Evolutionary conservation across 2,888 invertebrate species (phyloP).

Genomic region (Timema podura): DNA sequence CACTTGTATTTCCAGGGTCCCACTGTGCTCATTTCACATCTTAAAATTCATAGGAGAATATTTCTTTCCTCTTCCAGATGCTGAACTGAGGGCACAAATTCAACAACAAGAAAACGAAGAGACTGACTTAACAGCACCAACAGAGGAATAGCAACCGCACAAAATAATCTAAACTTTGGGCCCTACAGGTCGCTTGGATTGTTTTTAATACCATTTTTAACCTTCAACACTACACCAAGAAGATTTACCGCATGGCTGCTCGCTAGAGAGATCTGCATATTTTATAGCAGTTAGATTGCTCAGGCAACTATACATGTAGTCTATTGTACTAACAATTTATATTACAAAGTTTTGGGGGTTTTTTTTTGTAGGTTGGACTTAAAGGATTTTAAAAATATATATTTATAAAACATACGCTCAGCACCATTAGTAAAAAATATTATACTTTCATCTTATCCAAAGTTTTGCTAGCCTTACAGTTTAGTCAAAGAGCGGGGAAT

Average conservation of each 20-base stretch:
- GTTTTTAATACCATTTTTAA: background rate
- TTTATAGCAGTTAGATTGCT: too few relatives aligned
- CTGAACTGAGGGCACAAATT: conserved; percentile 28
- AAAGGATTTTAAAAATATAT: conserved; percentile 7
- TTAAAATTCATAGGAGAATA: too few relatives aligned
- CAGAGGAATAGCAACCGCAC: conserved; percentile 23
- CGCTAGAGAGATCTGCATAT: too few relatives aligned
- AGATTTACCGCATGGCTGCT: too few relatives aligned
- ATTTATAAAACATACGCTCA: too few relatives aligned
- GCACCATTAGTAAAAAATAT: too few relatives aligned
- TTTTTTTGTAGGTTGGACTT: conserved; percentile 21
- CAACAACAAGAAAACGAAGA: conserved; percentile 25
- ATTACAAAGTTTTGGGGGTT: conserved; percentile 14
- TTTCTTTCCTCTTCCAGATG: conserved; percentile 20
- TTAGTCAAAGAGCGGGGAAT: too few relatives aligned
- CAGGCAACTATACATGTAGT: background rate
- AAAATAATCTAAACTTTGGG: background rate
- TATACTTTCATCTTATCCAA: background rate
- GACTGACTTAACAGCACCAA: conserved; percentile 18
- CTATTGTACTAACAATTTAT: conserved; percentile 20
- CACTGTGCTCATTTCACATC: too few relatives aligned
- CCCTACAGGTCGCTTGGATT: background rate
- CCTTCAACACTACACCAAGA: too few relatives aligned
- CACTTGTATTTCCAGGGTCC: too few relatives aligned
- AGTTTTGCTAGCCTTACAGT: background rate